Evolutionary conservation across 2,888 invertebrate species (phyloP).

Genomic region (Dasysyrphus albostriatus): DNA sequence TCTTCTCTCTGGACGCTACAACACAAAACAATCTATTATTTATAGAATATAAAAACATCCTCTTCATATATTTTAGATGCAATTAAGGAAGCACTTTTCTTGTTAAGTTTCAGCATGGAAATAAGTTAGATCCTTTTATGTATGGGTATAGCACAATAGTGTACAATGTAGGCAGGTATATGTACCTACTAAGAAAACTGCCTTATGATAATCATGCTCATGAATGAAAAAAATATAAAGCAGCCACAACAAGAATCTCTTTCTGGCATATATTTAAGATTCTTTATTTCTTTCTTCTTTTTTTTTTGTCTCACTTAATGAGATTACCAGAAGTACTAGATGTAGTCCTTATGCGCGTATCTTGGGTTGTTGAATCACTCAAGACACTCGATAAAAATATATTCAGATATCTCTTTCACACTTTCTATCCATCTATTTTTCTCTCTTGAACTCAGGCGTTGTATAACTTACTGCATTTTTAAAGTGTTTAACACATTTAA

Average conservation of each 20-base stretch:
- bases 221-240: slow-evolving; percentile 31
- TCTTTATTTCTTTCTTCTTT: not conserved
- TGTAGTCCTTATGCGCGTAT: slow-evolving; percentile 27
- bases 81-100: slow-evolving; percentile 52
- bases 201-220: slow-evolving; percentile 9
- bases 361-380: slow-evolving; percentile 22
- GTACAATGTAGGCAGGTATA: not conserved
- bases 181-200: not conserved
- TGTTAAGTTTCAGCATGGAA: slow-evolving; percentile 17
- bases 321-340: slow-evolving; percentile 31
- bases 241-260: slow-evolving; percentile 3
- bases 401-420: not conserved
- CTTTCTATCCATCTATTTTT: not conserved
- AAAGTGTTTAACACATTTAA: slow-evolving; percentile 23
- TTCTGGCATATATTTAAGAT: slow-evolving; percentile 1
- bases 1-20: not conserved
- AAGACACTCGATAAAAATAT: slow-evolving; percentile 47
- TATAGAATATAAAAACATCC: slow-evolving; percentile 51
- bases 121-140: slow-evolving; percentile 5
- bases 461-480: slow-evolving; percentile 23
- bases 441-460: not conserved
- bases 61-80: slow-evolving; percentile 42
- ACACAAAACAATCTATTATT: slow-evolving; percentile 30
- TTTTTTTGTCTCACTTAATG: slow-evolving; percentile 13
- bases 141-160: not conserved